Evolutionary conservation across 2,888 invertebrate species (phyloP), one percentile per base, ranked within the genome.

Genomic region (Drosophila merina): DNA sequence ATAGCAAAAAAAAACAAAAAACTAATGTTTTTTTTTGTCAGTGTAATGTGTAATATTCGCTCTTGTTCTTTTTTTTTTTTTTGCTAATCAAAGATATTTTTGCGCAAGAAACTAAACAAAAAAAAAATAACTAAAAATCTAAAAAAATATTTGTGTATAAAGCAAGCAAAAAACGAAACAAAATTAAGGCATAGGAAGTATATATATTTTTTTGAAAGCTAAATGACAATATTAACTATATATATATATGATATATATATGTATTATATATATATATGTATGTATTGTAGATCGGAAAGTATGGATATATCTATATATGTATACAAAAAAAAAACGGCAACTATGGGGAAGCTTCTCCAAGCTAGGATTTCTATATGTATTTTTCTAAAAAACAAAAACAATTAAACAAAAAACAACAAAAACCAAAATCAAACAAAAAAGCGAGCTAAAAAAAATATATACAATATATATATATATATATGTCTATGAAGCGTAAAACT

Each of bases 201-300:
- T 36, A 47, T 67, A 62, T 84, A 88, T 85, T 86, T 85, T 88
- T 86, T 75, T 77, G 79, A 89, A 85, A 73, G 84, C 81, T 86
- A 84, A 83, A 88, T 80, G 88, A 89, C 89, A 88, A 88, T 88
- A 89, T 82, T 84, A 88, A 78, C 72, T 74, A 68, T 75, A 73
- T 69, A 77, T 45, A 52, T 68, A 47, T 8, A 5, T n/a, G 20
- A 14, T 68, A 52, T 12, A 40, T 40, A 14, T 52, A 63, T 71
- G 56, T 69, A 40, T 74, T 74, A 57, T 59, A 70, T 51, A 50
- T 48, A 50, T 60, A 49, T 45, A 20, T 20, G 20, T 45, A 10
- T 28, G 51, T 36, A 45, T 36, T 36, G 36, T 31, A 9, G 2
- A 31, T 36, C 40, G 36, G 28, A 28, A 28, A 28, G 28, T 28